These are phyloP conservation scores for Smutsia gigantea DNA, from an alignment of 2,797 vertebrate genomes.

Conservation along the genomic window DNA sequence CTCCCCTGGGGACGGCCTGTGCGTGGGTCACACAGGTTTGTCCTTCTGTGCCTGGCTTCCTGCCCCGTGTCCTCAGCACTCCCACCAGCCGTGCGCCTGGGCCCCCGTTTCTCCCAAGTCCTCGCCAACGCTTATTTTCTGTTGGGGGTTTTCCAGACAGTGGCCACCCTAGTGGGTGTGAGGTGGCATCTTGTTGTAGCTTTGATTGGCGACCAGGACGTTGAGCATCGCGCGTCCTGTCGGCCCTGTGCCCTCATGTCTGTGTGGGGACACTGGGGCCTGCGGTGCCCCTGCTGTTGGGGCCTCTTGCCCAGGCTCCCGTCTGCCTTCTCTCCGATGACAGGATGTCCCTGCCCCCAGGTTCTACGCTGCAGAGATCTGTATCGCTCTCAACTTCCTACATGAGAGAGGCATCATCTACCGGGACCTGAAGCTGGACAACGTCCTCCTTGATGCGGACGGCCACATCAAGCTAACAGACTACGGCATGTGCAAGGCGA, in stretches of 20 bases:
- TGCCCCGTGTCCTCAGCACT: rapidly evolving
- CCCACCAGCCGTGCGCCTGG: rapidly evolving
- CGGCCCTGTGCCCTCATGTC: background rate
- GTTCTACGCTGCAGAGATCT: conserved; percentile 99
- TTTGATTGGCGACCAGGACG: rapidly evolving
- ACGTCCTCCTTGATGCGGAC: conserved; percentile 96
- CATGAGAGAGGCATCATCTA: conserved; percentile 99
- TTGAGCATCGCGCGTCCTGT: rapidly evolving
- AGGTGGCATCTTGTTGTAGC: rapidly evolving
- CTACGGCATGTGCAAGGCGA: conserved; percentile 99
- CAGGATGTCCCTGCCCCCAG: conserved; percentile 81
- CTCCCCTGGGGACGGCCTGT: rapidly evolving
- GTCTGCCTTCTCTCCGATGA: rapidly evolving
- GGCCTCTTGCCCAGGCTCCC: background rate
- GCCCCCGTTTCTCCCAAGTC: background rate
- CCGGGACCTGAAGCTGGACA: conserved; percentile 98
- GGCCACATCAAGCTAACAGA: conserved; percentile 99
- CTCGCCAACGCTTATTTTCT: background rate
- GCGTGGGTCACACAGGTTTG: rapidly evolving
- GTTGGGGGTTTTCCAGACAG: too few species aligned
- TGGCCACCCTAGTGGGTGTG: background rate
- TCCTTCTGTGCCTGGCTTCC: background rate
- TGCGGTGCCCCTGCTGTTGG: rapidly evolving
- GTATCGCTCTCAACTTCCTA: conserved; percentile 97
- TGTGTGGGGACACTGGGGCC: rapidly evolving